phyloP scores from a whole-genome alignment of 2,113 vertebrate species.

The Passer domesticus region DNA sequence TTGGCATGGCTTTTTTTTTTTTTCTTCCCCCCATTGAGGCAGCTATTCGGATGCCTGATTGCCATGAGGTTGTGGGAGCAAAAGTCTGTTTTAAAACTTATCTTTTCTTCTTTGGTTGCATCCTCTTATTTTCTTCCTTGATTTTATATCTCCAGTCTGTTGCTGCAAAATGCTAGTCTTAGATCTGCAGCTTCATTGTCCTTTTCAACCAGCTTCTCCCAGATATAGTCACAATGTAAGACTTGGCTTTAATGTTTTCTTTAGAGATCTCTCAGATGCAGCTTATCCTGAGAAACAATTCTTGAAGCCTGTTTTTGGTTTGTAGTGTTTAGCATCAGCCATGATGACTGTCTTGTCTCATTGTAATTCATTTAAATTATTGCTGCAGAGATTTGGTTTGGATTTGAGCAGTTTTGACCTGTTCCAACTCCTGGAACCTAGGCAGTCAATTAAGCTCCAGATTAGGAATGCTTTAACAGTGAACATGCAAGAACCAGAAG shows the following conservation, averaged over 20 bases:
- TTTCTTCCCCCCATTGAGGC: background rate
- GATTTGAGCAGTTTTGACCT: background rate
- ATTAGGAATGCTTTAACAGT: background rate
- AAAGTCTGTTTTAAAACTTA: background rate
- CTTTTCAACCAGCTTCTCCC: background rate
- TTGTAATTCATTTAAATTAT: rapidly evolving
- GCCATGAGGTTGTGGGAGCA: background rate
- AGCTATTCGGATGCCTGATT: background rate
- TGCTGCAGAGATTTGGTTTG: background rate
- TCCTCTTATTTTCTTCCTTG: background rate
- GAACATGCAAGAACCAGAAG: background rate
- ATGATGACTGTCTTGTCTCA: background rate
- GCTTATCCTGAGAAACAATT: background rate
- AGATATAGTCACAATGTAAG: background rate
- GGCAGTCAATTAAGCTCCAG: background rate
- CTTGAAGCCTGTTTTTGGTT: background rate
- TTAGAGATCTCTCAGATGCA: background rate
- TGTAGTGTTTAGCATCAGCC: background rate
- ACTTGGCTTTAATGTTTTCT: background rate
- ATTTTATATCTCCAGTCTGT: background rate
- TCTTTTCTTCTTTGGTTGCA: background rate
- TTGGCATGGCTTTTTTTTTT: background rate
- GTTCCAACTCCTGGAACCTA: background rate
- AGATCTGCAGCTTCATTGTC: background rate
- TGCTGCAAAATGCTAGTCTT: background rate